phyloP scores from a whole-genome alignment of 1,140 invertebrate genomes.

The Trichogramma pretiosum region DNA sequence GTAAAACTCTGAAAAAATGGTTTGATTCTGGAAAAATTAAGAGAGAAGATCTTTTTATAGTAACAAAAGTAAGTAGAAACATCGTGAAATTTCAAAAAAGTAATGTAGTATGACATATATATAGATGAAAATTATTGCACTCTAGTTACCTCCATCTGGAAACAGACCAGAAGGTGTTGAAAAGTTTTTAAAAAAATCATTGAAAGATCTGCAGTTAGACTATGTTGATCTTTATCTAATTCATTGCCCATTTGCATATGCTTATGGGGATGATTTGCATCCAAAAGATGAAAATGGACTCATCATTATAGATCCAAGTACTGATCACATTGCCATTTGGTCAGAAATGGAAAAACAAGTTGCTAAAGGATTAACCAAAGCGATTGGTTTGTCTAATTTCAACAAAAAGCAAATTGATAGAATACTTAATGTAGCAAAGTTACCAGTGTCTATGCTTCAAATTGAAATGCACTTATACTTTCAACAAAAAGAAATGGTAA shows the following conservation, averaged over 20 bases:
- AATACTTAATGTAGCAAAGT: slow-evolving; percentile 51
- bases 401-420: slow-evolving; percentile 59
- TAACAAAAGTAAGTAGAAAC: slow-evolving; percentile 49
- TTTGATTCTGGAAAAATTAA: slow-evolving; percentile 51
- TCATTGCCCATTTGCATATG: slow-evolving; percentile 59
- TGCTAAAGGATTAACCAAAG: slow-evolving; percentile 51
- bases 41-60: slow-evolving; percentile 61
- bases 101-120: too few relatives aligned
- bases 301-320: slow-evolving; percentile 54
- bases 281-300: slow-evolving; percentile 51
- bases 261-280: slow-evolving; percentile 44
- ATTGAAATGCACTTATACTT: slow-evolving; percentile 65
- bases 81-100: not conserved
- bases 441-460: slow-evolving; percentile 55
- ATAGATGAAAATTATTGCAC: too few relatives aligned
- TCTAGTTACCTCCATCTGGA: slow-evolving; percentile 40
- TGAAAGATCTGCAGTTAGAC: slow-evolving; percentile 50
- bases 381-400: slow-evolving; percentile 74
- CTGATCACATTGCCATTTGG: slow-evolving; percentile 65
- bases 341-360: slow-evolving; percentile 63
- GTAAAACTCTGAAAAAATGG: slow-evolving; percentile 54
- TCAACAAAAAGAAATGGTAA: slow-evolving; percentile 51
- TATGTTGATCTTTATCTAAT: slow-evolving; percentile 66
- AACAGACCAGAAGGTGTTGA: slow-evolving; percentile 48
- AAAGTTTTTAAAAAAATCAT: slow-evolving; percentile 51